Evolutionary conservation across 2,888 invertebrate species (phyloP).

Genomic region (Argyresthia goedartella): DNA sequence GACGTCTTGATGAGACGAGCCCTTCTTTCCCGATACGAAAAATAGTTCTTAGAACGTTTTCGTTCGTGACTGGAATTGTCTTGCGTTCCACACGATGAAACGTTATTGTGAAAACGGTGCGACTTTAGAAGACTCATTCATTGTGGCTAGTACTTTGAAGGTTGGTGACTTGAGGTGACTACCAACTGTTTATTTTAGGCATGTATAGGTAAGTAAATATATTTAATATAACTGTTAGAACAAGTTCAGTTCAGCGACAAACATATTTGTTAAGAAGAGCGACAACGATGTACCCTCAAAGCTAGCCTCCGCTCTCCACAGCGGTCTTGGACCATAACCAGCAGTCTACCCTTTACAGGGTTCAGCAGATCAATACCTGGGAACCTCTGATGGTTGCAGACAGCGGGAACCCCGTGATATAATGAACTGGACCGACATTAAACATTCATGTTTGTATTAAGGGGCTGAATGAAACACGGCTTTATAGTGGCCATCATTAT

Average conservation of each 20-base stretch:
- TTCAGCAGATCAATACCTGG: slow-evolving; percentile 27
- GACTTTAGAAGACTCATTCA: background rate
- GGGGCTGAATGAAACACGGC: background rate
- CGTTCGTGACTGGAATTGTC: background rate
- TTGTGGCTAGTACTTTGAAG: too few species aligned
- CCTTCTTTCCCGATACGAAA: background rate
- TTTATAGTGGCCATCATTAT: too few species aligned
- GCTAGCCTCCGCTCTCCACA: background rate
- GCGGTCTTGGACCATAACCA: background rate
- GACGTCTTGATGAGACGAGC: background rate
- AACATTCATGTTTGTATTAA: slow-evolving; percentile 3
- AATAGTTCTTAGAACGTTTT: background rate
- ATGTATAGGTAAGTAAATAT: background rate
- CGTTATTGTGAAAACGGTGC: background rate
- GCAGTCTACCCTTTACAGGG: slow-evolving; percentile 48
- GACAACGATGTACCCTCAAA: background rate
- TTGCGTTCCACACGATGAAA: background rate
- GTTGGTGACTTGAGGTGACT: too few species aligned
- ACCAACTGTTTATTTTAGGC: background rate
- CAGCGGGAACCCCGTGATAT: slow-evolving; percentile 6
- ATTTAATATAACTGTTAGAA: background rate
- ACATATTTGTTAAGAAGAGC: too few species aligned
- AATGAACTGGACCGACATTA: slow-evolving; percentile 3
- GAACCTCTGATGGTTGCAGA: slow-evolving; percentile 30
- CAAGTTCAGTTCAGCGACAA: too few species aligned